A percentile compares a stretch with the other conserved stretches of the same genome.
Conservation (phyloP, 2,888 invertebrate genomes). For the Ryuthela nishihirai region DNA sequence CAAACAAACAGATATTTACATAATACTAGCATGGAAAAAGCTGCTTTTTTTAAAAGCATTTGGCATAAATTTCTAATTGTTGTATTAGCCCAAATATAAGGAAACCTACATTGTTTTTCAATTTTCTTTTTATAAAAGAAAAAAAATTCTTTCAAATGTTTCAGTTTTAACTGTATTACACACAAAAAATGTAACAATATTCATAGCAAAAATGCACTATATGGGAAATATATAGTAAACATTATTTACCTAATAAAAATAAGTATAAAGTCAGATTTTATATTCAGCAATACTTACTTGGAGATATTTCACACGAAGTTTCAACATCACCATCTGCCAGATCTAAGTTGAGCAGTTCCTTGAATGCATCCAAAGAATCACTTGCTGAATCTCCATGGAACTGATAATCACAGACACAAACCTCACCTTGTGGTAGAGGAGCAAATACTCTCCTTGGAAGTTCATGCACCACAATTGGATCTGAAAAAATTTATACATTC, state of each 20-base stretch:
- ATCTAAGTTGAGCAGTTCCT: slow-evolving; percentile 74
- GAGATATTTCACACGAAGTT: slow-evolving; percentile 71
- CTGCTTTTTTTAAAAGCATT: too few relatives aligned
- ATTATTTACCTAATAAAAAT: neutral
- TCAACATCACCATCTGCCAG: slow-evolving; percentile 66
- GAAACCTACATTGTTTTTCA: too few relatives aligned
- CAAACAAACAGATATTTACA: too few relatives aligned
- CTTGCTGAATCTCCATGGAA: slow-evolving; percentile 85
- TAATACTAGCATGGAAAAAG: too few relatives aligned
- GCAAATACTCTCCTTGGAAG: slow-evolving; percentile 82
- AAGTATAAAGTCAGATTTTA: neutral
- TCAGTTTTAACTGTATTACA: neutral
- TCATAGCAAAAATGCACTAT: too few relatives aligned
- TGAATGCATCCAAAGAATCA: slow-evolving; percentile 73
- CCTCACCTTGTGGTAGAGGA: slow-evolving; percentile 59
- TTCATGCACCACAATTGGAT: slow-evolving; percentile 77
- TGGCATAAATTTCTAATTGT: too few relatives aligned
- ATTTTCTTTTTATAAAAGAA: too few relatives aligned
- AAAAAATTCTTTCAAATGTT: neutral
- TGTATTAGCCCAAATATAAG: too few relatives aligned
- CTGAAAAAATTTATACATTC: slow-evolving; percentile 52
- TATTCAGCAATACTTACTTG: slow-evolving; percentile 59
- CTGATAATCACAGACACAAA: slow-evolving; percentile 81
- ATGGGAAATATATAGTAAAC: neutral
- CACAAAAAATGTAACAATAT: too few relatives aligned